Evolutionary conservation across 2,888 invertebrate genomes (phyloP), one percentile per base, ranked within the genome.

Genomic region (Mythimna pallens): DNA sequence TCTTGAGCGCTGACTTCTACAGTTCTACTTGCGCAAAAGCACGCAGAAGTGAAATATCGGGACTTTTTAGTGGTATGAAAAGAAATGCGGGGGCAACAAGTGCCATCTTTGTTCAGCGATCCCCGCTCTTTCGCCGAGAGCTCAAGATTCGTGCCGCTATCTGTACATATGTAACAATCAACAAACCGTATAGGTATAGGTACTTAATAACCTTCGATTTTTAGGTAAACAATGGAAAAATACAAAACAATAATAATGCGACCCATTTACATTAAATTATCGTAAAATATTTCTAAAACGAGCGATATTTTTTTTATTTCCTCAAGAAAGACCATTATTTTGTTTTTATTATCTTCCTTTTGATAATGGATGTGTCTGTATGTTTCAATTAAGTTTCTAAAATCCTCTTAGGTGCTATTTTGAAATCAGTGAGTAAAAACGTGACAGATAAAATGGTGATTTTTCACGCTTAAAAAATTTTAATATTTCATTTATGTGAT

Each of bases 341-440:
- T 34, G 43, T 54, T n/a, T 65, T 43, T 34, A 25, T 12, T 65
- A 3, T 43, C 9, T 43, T 25, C 3, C 8, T 8, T 43, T 52
- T 65, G n/a, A n/a, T 61, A 72, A 66, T 54, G 66, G 66, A 25
- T 54, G 30, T 22, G 5, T 50, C 40, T 36, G 7, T 30, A 30
- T 36, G 17, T 57, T 58, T 58, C 30, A 9, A 10, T 61, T 40
- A 52, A 50, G 17, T 17, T 50, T 17, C 6, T 25, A 6, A 9
- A 54, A 76, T 55, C 17, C n/a, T 76, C 17, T n/a, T 25, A 67
- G n/a, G 5, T 43, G 5, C 2, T 22, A 17, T 47, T 40, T 20
- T 10, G 6, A 22, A 20, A 14, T 34, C 40, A 52, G 20, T n/a
- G 22, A 64, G 14, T 73, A 36, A n/a, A 25, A 2, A 47, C 5